Percentiles rank a stretch among this genome's conserved stretches.
Evolutionary conservation across 1,140 invertebrate species (phyloP).

Genomic region (Papilio helenus): DNA sequence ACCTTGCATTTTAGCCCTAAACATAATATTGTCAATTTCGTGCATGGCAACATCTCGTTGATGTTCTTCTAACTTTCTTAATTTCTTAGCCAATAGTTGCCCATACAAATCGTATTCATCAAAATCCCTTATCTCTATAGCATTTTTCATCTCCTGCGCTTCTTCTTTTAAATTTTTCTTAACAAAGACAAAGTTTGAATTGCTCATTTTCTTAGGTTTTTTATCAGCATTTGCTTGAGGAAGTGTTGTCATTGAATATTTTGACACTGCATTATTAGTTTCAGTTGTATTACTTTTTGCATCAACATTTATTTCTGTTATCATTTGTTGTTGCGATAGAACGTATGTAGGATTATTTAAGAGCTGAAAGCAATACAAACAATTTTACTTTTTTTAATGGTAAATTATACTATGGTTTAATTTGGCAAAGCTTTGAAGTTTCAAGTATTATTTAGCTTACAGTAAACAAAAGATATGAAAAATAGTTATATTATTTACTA

Average conservation of each 20-base stretch:
- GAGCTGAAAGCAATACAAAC: constrained; percentile 13
- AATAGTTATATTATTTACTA: background rate
- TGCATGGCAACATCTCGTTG: constrained; percentile 74
- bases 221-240: constrained; percentile 30
- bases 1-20: constrained; percentile 71
- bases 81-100: constrained; percentile 69
- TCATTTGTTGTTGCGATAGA: constrained; percentile 35
- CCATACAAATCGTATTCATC: constrained; percentile 73
- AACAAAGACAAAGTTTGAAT: constrained; percentile 7
- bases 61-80: constrained; percentile 73
- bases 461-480: background rate
- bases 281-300: constrained; percentile 20
- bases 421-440: background rate
- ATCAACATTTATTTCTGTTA: constrained; percentile 1
- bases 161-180: constrained; percentile 28
- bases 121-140: constrained; percentile 21
- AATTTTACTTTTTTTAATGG: background rate
- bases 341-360: constrained; percentile 20
- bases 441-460: background rate
- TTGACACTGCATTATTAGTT: constrained; percentile 25
- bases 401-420: background rate
- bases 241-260: constrained; percentile 20
- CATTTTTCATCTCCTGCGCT: background rate
- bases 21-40: constrained; percentile 78
- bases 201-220: constrained; percentile 23